Evolutionary conservation across 2,888 invertebrate species (phyloP), one percentile per base, ranked within the genome.

Genomic region (Aspidiotus rigidus): DNA sequence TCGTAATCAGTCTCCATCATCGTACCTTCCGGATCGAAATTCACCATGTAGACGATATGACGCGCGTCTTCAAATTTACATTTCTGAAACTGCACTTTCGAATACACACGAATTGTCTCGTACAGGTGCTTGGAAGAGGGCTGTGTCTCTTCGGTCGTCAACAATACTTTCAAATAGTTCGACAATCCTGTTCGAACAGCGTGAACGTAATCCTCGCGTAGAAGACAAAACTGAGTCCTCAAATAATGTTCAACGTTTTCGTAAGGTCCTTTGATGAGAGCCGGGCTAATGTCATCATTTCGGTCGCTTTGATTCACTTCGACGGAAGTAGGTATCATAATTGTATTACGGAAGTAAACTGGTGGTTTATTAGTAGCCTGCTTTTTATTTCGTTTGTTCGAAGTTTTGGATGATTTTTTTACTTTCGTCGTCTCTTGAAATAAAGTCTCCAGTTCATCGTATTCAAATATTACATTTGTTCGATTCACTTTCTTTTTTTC

Each of bases 121-220:
- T 64, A n/a, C 39, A 61, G 67, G 53, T 69, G 60, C 62, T 69
- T 62, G 7, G 28, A 2, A 9, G 42, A 40, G 11, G 1, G 1
- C 17, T n/a, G 9, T 28, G 11, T 7, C 8, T 49, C 49, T 13
- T 57, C 39, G 28, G 42, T 6, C 9, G 59, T 11, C 9, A 39
- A 7, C 28, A 13, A 6, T 11, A 13, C 39, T 1, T 11, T 28
- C 5, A 28, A 28, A 13, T 61, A 56, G 44, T 57, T 59, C 10
- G 61, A 11, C 15, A 71, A 59, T 81, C 87, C 88, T 74, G 85
- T 82, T 53, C 88, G 79, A 39, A 93, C 76, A 0, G 92, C 89
- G 15, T 82, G 80, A 49, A 89, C 81, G 75, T 88, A 90, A 77
- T 93, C 93, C 79, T 93, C 90, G 49, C 89, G 79, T 62, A 93